Evolutionary conservation across 2,797 vertebrate genomes (phyloP), one percentile per base, ranked within the genome.

Genomic region (Staurois parvus): DNA sequence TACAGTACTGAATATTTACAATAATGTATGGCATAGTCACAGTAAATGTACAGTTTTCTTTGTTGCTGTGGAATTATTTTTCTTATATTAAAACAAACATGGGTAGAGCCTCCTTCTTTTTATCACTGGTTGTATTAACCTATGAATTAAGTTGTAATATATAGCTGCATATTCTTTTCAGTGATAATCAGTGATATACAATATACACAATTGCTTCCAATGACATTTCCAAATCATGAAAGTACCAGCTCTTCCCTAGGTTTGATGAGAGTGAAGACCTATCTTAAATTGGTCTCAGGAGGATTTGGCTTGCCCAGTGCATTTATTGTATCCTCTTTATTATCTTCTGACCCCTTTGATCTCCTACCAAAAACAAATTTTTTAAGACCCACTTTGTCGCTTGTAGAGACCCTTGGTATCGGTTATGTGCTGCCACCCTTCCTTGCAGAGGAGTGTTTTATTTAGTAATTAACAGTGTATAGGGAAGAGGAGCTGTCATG

Each of bases 391-490:
- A 77, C 79, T 81, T 83, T 83, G 76, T 59, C 56, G 67, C 75
- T 76, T 37, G 80, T 42, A 62, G 62, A 83, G 76, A 74, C 69
- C 79, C 79, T 28, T 56, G 26, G 48, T 83, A 74, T 73, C 24
- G 42, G 75, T 79, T 83, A 83, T 89, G 85, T 87, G 88, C 88
- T 83, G 87, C 88, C 80, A 83, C 81, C 85, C 81, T 87, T 79
- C 77, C 68, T 75, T 45, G 85, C 75, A 74, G 92, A 94, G 92
- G 88, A 93, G 93, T 94, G 95, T 96, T 97, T 97, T 96, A 96
- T 95, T 96, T 95, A 95, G 95, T 97, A 97, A 98, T 98, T 98
- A 98, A 97, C 96, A 94, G 94, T 95, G 93, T 94, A 94, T 94
- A 94, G 93, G 94, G 94, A 92, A 94, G 93, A 94, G 94, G 92